These are phyloP conservation scores for Netelia virgata DNA, from an alignment of 2,888 invertebrate species.

Conservation along the genomic window DNA sequence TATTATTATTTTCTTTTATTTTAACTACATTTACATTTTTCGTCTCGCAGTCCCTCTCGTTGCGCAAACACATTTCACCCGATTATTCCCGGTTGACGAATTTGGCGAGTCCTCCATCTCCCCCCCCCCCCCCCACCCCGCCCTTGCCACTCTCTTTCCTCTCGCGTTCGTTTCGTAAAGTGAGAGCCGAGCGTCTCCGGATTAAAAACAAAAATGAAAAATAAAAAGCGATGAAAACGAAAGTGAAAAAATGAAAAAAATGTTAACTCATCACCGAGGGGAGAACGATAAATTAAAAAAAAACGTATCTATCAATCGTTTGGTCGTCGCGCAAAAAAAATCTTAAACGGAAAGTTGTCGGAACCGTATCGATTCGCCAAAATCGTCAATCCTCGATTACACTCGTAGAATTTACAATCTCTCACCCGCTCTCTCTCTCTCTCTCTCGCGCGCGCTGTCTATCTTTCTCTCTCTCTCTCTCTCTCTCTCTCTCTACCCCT, in stretches of 20 bases:
- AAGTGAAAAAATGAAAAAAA: conserved; percentile 11
- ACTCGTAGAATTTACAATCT: conserved; percentile 21
- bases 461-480: neutral
- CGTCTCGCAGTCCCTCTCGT: conserved; percentile 2
- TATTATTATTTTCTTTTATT: neutral
- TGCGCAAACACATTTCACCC: neutral
- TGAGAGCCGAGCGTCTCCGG: neutral
- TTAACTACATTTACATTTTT: neutral
- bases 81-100: conserved; percentile 18
- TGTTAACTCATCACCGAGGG: neutral
- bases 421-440: conserved; percentile 37
- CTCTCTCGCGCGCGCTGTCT: conserved; percentile 37
- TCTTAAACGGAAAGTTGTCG: conserved; percentile 9
- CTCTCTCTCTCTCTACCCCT: no score
- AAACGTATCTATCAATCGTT: neutral
- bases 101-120: neutral
- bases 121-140: no score
- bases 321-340: neutral
- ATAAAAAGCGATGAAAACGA: conserved; percentile 20
- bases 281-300: neutral
- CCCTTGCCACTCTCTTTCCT: neutral
- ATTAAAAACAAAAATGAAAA: conserved; percentile 11
- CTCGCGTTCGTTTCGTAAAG: neutral
- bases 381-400: conserved; percentile 23
- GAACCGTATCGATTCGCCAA: conserved; percentile 4